Percentiles rank a stretch among this genome's conserved stretches.
Evolutionary conservation across 2,797 vertebrate genomes (phyloP).

Genomic region (Enteromius treurensis): DNA sequence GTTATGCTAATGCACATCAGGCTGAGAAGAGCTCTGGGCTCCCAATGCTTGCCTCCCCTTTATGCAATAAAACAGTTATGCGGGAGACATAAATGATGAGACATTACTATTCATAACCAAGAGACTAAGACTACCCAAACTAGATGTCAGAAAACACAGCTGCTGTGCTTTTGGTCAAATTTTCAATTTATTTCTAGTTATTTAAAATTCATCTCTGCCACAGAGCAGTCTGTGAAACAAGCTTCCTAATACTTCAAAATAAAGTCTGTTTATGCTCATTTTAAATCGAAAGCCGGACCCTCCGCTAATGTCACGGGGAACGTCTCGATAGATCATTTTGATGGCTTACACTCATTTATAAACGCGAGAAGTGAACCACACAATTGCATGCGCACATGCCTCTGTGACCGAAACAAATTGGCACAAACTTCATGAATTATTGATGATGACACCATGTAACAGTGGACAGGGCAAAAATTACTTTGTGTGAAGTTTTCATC

Average conservation of each 20-base stretch:
- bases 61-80: conserved; percentile 46
- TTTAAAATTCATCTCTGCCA: conserved; percentile 2
- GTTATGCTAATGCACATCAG: conserved; percentile 60
- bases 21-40: conserved; percentile 46
- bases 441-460: background rate
- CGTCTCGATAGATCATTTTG: background rate
- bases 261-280: background rate
- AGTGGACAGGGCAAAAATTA: background rate
- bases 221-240: background rate
- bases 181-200: conserved; percentile 25
- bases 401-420: conserved; percentile 10
- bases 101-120: conserved; percentile 41
- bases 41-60: conserved; percentile 28
- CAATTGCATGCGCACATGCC: background rate
- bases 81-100: conserved; percentile 35
- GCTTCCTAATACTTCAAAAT: background rate
- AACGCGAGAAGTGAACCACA: background rate
- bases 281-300: background rate
- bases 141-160: conserved; percentile 24
- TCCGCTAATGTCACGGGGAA: background rate
- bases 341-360: conserved; percentile 9
- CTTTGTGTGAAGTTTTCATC: background rate
- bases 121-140: conserved; percentile 9
- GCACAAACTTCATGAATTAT: conserved; percentile 32
- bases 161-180: conserved; percentile 12